Conservation (phyloP, 1,140 invertebrate genomes). For the Scaptomyza montana region DNA sequence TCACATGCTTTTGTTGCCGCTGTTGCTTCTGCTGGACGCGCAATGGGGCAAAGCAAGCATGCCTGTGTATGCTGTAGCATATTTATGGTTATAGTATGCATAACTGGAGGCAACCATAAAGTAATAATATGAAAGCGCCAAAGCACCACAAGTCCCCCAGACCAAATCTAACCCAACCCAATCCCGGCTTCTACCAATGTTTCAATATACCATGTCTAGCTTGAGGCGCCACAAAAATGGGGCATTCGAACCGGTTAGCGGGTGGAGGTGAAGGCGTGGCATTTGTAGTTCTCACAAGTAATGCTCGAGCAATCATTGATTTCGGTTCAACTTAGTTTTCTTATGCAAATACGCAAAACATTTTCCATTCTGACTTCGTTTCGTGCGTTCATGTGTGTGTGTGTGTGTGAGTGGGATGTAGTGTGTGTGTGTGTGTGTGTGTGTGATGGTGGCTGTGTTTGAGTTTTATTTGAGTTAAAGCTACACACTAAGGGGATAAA, state of each 20-base stretch:
- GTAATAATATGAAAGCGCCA: slow-evolving; percentile 75
- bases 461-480: slow-evolving; percentile 50
- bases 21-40: slow-evolving; percentile 12
- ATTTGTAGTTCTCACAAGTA: slow-evolving; percentile 57
- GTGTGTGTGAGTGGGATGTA: background rate
- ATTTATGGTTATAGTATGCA: slow-evolving; percentile 82
- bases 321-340: slow-evolving; percentile 79
- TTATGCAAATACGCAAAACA: slow-evolving; percentile 76
- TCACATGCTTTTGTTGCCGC: slow-evolving; percentile 43
- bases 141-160: slow-evolving; percentile 28
- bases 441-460: slow-evolving; percentile 9
- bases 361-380: slow-evolving; percentile 68
- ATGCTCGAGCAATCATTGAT: slow-evolving; percentile 74
- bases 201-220: slow-evolving; percentile 55
- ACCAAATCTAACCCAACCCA: background rate
- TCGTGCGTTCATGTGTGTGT: slow-evolving; percentile 5
- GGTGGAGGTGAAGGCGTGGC: slow-evolving; percentile 48
- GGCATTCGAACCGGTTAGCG: background rate
- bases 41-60: slow-evolving; percentile 22
- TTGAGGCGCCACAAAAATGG: slow-evolving; percentile 5
- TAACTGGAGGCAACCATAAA: slow-evolving; percentile 81
- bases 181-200: slow-evolving; percentile 28
- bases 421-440: slow-evolving; percentile 13
- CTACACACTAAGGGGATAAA: slow-evolving; percentile 41
- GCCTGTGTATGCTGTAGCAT: slow-evolving; percentile 56